phyloP scores from a whole-genome alignment of 2,797 vertebrate genomes.

The Jordanella pulchra region DNA sequence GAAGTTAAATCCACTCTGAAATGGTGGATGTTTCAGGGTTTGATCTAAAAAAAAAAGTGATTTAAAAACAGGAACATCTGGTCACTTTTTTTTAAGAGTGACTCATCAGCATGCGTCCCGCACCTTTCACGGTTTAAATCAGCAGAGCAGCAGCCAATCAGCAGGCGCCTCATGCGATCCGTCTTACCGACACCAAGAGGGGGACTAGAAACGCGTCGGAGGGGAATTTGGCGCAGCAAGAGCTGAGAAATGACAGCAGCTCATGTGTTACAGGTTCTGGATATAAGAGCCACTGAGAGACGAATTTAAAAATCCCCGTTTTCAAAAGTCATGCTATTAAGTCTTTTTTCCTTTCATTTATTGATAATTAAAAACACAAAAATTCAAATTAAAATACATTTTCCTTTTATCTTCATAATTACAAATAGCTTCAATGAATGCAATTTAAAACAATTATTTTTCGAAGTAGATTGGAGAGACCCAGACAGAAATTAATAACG shows the following conservation, averaged over 20 bases:
- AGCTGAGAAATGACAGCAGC: conserved; percentile 60
- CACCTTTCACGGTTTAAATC: conserved; percentile 38
- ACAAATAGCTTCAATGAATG: background rate
- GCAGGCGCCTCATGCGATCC: background rate
- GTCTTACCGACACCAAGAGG: conserved; percentile 36
- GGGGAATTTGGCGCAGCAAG: conserved; percentile 53
- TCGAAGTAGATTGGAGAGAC: background rate
- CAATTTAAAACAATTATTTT: background rate
- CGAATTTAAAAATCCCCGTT: conserved; percentile 7
- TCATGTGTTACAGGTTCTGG: conserved; percentile 21
- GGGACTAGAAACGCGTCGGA: conserved; percentile 37
- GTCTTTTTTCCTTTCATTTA: background rate
- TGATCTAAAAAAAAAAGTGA: background rate
- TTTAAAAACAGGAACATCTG: background rate
- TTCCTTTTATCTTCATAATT: background rate
- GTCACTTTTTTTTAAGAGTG: conserved; percentile 36
- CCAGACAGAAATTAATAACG: background rate
- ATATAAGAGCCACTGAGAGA: background rate
- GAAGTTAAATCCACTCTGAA: background rate
- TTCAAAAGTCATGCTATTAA: background rate
- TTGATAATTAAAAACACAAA: background rate
- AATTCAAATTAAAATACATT: background rate
- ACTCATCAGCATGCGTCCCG: conserved; percentile 38
- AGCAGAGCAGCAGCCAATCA: conserved; percentile 1
- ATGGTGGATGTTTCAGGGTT: too few species aligned